A percentile compares a stretch with the other conserved stretches of the same genome.
phyloP scores from a whole-genome alignment of 2,888 invertebrate genomes.

The Drosophila tripunctata region DNA sequence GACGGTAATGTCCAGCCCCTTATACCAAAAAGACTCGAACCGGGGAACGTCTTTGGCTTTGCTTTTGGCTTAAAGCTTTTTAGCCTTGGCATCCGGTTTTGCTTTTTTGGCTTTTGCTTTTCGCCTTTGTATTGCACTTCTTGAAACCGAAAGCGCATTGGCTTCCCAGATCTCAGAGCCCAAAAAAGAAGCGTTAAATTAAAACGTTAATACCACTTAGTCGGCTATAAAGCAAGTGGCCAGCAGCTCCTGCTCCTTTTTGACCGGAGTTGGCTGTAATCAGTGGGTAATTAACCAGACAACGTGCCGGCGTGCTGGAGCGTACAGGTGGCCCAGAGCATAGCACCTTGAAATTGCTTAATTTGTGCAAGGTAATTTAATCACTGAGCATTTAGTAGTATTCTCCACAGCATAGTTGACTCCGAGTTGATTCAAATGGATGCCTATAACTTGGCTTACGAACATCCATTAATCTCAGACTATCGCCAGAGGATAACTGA shows the following conservation, averaged over 20 bases:
- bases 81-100: constrained; percentile 63
- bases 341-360: constrained; percentile 68
- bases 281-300: constrained; percentile 74
- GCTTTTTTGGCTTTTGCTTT: constrained; percentile 39
- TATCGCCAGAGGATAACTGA: constrained; percentile 23
- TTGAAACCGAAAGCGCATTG: constrained; percentile 75
- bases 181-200: constrained; percentile 81
- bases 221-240: constrained; percentile 73
- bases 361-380: constrained; percentile 68
- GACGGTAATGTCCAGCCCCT: constrained; percentile 62
- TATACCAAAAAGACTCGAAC: constrained; percentile 8
- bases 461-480: constrained; percentile 35
- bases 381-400: constrained; percentile 24
- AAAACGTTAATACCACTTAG: constrained; percentile 83
- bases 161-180: constrained; percentile 13
- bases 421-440: constrained; percentile 3
- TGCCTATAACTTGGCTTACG: constrained; percentile 3
- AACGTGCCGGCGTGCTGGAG: constrained; percentile 42
- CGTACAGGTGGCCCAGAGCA: constrained; percentile 46
- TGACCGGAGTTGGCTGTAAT: constrained; percentile 59
- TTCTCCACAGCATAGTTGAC: no score
- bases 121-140: constrained; percentile 63
- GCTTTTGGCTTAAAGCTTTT: constrained; percentile 63
- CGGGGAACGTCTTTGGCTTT: constrained; percentile 44
- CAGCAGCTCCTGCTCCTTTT: constrained; percentile 17